A percentile compares a stretch with the other conserved stretches of the same genome.
phyloP scores from a whole-genome alignment of 2,113 vertebrate genomes.

The Vimba vimba region DNA sequence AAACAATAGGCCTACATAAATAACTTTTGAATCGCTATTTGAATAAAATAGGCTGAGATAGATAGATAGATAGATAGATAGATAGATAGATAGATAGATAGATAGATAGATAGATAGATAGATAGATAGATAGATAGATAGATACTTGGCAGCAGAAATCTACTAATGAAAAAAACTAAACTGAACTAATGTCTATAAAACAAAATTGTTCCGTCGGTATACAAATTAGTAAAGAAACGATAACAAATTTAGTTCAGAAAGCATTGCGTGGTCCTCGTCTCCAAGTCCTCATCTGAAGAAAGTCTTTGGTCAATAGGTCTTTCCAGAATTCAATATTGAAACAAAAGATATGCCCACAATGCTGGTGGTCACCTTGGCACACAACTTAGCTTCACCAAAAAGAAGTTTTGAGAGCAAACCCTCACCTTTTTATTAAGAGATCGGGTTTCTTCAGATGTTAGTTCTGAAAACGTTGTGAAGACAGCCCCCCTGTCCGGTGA shows the following conservation, averaged over 20 bases:
- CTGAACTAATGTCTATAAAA: not conserved
- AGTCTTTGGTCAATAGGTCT: not conserved
- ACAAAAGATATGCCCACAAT: constrained; percentile 41
- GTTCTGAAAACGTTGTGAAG: constrained; percentile 63
- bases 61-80: not conserved
- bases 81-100: constrained; percentile 21
- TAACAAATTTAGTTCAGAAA: not conserved
- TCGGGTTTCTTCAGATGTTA: constrained; percentile 61
- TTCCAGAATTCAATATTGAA: not conserved
- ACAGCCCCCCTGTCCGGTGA: constrained; percentile 77
- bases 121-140: constrained; percentile 18
- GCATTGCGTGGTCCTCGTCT: not conserved
- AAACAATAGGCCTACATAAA: not conserved
- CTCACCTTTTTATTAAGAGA: constrained; percentile 67
- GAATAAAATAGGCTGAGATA: not conserved
- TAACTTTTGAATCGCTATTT: not conserved
- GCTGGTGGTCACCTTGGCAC: constrained; percentile 53
- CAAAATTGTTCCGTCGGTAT: not conserved
- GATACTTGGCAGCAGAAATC: not conserved
- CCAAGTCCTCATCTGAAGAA: not conserved
- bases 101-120: constrained; percentile 23
- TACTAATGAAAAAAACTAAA: not conserved
- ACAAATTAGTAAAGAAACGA: not conserved
- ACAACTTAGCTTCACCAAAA: constrained; percentile 42
- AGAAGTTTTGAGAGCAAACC: constrained; percentile 52